Evolutionary conservation across 2,797 vertebrate genomes (phyloP).

Genomic region (Falco columbarius): DNA sequence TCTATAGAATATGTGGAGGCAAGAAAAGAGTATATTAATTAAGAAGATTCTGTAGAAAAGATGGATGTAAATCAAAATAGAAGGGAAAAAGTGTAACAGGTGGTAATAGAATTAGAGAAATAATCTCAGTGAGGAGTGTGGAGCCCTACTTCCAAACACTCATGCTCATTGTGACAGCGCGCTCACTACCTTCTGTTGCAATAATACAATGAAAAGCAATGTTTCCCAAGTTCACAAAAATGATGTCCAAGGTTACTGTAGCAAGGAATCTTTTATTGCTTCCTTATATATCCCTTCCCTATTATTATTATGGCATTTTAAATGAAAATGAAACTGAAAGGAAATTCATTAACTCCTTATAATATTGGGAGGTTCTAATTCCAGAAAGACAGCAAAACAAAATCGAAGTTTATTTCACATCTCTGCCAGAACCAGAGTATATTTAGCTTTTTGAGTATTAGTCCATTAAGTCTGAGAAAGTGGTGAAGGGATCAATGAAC

Average conservation of each 20-base stretch:
- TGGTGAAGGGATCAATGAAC: not conserved
- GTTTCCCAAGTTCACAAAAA: not conserved
- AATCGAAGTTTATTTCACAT: not conserved
- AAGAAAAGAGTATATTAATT: not conserved
- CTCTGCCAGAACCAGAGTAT: not conserved
- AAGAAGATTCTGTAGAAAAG: not conserved
- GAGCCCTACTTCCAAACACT: not conserved
- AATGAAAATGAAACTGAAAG: not conserved
- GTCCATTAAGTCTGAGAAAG: not conserved
- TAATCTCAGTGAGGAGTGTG: not conserved
- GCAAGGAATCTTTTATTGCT: not conserved
- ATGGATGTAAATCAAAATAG: not conserved
- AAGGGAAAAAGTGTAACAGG: not conserved
- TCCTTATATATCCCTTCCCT: not conserved
- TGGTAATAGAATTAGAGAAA: not conserved
- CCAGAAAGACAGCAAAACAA: not conserved
- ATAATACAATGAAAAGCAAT: not conserved
- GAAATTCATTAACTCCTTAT: not conserved
- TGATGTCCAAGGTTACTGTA: not conserved
- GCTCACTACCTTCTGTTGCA: not conserved
- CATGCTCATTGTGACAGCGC: not conserved
- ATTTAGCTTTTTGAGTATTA: not conserved
- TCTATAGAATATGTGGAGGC: not conserved
- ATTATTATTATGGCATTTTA: not conserved
- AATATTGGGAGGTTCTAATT: not conserved